Evolutionary conservation across 2,797 vertebrate species (phyloP), one percentile per base, ranked within the genome.

Genomic region (Etheostoma perlongum): DNA sequence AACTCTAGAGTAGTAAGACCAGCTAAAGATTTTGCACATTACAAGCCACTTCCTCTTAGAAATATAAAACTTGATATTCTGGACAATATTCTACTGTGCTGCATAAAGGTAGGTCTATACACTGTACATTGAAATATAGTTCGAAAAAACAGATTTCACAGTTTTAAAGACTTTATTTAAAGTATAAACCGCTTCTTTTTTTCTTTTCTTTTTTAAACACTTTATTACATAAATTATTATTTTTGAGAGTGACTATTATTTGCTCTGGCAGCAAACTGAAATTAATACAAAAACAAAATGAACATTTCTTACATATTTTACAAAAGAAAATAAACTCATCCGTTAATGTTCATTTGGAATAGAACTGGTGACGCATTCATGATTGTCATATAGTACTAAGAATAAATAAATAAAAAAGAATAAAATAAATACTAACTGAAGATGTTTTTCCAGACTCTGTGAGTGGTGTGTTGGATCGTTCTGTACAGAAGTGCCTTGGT

Each of bases 81-180:
- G 89, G 95, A 96, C 95, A 95, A 95, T 95, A 94, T 94, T 96
- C 95, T 96, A 96, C 95, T 95, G 95, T 95, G 95, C 95, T 95
- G 95, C 95, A 96, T 95, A 95, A 96, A 95, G 95, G 91, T 96
- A 94, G 91, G 88, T 95, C 95, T 96, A 95, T 96, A 96, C 95
- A 96, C 95, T 96, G 95, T 96, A 96, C 95, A 96, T 95, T 89
- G 91, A 95, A 94, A 96, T 95, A 95, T 95, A 96, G 91, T 93
- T 94, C 86, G 93, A 96, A 96, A 93, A 97, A 95, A 96, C 96
- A 96, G 95, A 93, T 96, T 98, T 97, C 98, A 99, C 98, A 98
- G 97, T 99, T 99, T 99, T 99, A 99, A 98, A 98, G 97, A 99
- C 97, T 99, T 99, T 99, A 99, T 99, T 96, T 96, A 98, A 99